phyloP scores from a whole-genome alignment of 2,797 vertebrate species.

The Alauda arvensis region DNA sequence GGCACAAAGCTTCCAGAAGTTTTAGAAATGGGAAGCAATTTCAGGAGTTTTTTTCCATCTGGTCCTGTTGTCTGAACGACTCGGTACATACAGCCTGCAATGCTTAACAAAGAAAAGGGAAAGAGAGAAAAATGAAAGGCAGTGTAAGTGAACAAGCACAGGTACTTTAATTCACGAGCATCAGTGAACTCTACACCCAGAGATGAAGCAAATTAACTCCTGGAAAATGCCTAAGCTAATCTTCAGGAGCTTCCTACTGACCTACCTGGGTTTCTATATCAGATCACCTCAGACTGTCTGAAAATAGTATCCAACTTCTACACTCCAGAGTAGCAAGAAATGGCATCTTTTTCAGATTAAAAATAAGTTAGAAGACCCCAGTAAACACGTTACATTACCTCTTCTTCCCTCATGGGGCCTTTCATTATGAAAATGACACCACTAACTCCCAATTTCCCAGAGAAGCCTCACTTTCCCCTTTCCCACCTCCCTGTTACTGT shows the following conservation, averaged over 20 bases:
- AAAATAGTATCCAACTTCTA: background rate
- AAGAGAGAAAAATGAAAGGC: constrained; percentile 58
- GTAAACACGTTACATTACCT: background rate
- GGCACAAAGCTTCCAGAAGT: constrained; percentile 64
- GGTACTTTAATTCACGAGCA: background rate
- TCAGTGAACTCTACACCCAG: background rate
- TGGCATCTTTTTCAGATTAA: background rate
- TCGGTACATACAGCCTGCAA: constrained; percentile 76
- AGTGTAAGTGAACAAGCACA: constrained; percentile 49
- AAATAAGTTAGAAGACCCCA: background rate
- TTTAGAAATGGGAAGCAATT: constrained; percentile 73
- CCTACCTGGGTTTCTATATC: background rate
- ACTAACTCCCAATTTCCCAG: background rate
- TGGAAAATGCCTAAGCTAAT: background rate
- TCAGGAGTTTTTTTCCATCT: constrained; percentile 77
- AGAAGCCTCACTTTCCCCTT: background rate
- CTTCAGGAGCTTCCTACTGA: background rate
- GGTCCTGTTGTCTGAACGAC: constrained; percentile 70
- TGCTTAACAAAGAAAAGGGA: constrained; percentile 67
- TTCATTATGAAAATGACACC: background rate
- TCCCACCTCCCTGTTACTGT: background rate
- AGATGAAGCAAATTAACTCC: background rate
- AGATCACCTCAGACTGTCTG: background rate
- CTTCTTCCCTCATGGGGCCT: background rate
- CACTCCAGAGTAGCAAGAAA: background rate